Evolutionary conservation across 2,797 vertebrate species (phyloP).

Genomic region (Catamblyrhynchus diadema): DNA sequence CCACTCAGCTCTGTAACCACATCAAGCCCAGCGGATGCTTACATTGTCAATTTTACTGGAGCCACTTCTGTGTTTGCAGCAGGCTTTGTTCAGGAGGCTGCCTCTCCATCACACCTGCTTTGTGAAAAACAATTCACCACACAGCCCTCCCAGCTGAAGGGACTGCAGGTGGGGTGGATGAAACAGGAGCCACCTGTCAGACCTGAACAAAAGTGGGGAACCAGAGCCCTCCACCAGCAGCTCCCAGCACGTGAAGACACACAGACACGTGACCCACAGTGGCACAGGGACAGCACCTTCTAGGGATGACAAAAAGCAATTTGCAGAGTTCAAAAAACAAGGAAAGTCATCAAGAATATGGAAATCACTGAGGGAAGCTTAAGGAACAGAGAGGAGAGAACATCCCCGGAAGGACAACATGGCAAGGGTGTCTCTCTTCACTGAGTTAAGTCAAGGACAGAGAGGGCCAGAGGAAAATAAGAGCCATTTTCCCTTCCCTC

Average conservation of each 20-base stretch:
- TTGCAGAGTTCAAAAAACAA: background rate
- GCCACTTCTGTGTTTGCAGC: background rate
- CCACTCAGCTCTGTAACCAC: background rate
- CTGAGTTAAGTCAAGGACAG: background rate
- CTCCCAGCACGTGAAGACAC: rapidly evolving
- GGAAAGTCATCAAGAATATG: background rate
- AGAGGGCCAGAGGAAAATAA: background rate
- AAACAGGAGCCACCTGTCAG: background rate
- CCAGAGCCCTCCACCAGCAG: background rate
- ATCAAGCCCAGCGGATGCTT: background rate
- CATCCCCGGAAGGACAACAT: background rate
- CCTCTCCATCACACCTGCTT: background rate
- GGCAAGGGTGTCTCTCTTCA: background rate
- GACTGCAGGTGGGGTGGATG: background rate
- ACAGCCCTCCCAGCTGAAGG: background rate
- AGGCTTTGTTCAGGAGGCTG: background rate
- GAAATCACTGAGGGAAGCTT: background rate
- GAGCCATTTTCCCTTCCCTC: background rate
- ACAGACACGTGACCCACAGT: rapidly evolving
- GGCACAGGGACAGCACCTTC: background rate
- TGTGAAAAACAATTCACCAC: background rate
- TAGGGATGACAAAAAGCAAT: background rate
- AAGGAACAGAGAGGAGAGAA: background rate
- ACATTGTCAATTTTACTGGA: background rate
- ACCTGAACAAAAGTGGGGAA: background rate